Evolutionary conservation across 1,140 invertebrate species (phyloP).

Genomic region (Phthorimaea operculella): DNA sequence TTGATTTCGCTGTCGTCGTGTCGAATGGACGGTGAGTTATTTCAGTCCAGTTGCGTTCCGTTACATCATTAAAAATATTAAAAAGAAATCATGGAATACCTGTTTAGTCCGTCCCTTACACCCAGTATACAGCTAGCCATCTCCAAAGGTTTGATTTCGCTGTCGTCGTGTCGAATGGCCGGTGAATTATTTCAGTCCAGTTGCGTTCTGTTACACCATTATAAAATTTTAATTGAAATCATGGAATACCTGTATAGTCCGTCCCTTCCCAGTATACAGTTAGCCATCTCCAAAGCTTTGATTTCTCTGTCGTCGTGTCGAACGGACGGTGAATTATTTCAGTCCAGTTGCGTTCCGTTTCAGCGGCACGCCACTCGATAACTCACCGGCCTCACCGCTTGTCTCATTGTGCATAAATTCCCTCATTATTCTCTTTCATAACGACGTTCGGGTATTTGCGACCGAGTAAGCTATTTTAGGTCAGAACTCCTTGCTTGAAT

Average conservation of each 20-base stretch:
- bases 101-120: too few relatives aligned
- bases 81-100: too few relatives aligned
- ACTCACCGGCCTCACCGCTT: slow-evolving; percentile 38
- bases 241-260: too few relatives aligned
- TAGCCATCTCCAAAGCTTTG: too few relatives aligned
- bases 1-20: slow-evolving; percentile 16
- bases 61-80: too few relatives aligned
- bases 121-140: too few relatives aligned
- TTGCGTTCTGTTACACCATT: slow-evolving; percentile 48
- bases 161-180: slow-evolving; percentile 41
- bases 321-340: slow-evolving; percentile 57
- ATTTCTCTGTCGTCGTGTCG: slow-evolving; percentile 26
- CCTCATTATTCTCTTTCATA: slow-evolving; percentile 35
- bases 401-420: slow-evolving; percentile 29
- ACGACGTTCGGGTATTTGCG: slow-evolving; percentile 8
- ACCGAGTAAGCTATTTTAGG: slow-evolving; percentile 6
- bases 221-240: too few relatives aligned
- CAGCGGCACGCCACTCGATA: slow-evolving; percentile 39
- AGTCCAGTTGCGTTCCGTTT: slow-evolving; percentile 44
- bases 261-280: too few relatives aligned
- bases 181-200: slow-evolving; percentile 54
- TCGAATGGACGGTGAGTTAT: slow-evolving; percentile 57
- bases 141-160: too few relatives aligned
- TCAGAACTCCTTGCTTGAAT: neutral
- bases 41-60: slow-evolving; percentile 44